Conservation (phyloP, 2,113 vertebrate species). For the Chaetorhynchus papuensis region DNA sequence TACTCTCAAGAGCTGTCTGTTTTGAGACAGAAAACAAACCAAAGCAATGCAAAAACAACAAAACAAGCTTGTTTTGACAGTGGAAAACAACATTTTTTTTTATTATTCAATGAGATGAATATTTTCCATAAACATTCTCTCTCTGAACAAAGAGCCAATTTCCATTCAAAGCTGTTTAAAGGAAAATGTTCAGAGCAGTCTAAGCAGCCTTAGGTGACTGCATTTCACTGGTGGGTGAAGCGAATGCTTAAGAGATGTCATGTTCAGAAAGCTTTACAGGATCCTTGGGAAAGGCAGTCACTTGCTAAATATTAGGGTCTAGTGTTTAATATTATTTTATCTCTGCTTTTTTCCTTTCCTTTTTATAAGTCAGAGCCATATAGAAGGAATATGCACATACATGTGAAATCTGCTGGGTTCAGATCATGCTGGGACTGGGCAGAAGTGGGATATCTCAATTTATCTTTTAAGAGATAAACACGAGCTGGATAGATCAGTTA, state of each 20-base stretch:
- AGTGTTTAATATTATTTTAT: neutral
- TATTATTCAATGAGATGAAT: neutral
- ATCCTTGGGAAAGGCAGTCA: neutral
- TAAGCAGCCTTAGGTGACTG: conserved; percentile 43
- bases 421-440: neutral
- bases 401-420: neutral
- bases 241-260: neutral
- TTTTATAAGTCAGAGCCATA: neutral
- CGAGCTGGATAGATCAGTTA: neutral
- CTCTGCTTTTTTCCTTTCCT: neutral
- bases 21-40: neutral
- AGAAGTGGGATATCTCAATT: neutral
- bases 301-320: neutral
- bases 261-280: neutral
- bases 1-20: neutral
- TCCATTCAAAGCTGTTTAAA: conserved; percentile 38
- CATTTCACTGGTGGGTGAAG: neutral
- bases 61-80: conserved; percentile 16
- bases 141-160: conserved; percentile 31
- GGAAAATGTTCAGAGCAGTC: conserved; percentile 22
- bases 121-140: neutral
- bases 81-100: neutral
- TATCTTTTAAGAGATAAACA: neutral
- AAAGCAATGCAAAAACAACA: neutral
- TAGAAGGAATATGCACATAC: neutral